These are phyloP conservation scores for Polyommatus icarus DNA, from an alignment of 2,888 invertebrate species.

Conservation along the genomic window DNA sequence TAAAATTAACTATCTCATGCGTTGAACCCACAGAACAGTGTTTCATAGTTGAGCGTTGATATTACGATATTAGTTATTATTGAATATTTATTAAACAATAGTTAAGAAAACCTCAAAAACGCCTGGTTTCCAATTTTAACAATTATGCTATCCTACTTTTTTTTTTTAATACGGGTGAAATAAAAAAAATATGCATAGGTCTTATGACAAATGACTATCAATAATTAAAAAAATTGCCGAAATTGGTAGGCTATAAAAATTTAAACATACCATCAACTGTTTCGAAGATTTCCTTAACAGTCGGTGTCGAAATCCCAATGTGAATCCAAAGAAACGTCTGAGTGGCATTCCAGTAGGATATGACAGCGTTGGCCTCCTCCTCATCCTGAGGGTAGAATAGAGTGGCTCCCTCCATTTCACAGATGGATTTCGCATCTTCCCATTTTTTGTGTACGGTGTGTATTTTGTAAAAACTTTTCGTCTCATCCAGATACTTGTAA, in stretches of 20 bases:
- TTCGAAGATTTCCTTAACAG: constrained; percentile 54
- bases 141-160: too few species aligned
- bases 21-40: background rate
- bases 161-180: too few species aligned
- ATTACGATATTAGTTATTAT: background rate
- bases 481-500: constrained; percentile 54
- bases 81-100: too few species aligned
- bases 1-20: background rate
- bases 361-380: constrained; percentile 50
- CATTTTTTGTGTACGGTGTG: constrained; percentile 56
- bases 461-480: constrained; percentile 61
- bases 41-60: background rate
- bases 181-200: too few species aligned
- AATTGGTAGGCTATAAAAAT: background rate
- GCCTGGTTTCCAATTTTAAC: too few species aligned
- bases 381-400: constrained; percentile 60
- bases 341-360: constrained; percentile 48
- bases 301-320: constrained; percentile 54
- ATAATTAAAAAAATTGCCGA: too few species aligned
- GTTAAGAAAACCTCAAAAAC: too few species aligned
- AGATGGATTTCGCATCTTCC: constrained; percentile 55
- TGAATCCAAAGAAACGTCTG: constrained; percentile 48
- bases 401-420: constrained; percentile 56
- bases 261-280: constrained; percentile 51
- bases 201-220: too few species aligned